Base-by-base conservation (phyloP, 1,140 invertebrate species). In the Neodiprion virginianus region DNA sequence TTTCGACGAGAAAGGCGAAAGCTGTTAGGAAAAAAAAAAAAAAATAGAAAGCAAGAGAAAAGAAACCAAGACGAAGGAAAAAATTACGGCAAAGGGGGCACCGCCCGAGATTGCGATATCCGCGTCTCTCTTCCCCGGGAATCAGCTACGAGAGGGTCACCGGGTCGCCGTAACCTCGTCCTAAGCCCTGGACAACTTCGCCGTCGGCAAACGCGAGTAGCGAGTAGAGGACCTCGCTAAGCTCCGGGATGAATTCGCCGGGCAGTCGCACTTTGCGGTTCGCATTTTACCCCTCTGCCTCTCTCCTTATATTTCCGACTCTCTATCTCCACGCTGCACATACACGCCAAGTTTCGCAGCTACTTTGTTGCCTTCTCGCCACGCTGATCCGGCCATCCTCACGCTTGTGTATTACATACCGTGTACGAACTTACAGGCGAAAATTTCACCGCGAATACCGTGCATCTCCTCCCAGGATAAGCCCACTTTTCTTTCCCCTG, bases 201-300 rank as follows among this genome's bases (percentile, higher is more conserved):
- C 67, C 21, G 67, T 69, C 21, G 40, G 40, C 67, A 23, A 47
- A 11, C 5, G 10, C 67, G 67, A 21, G 8, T 40, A 40, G 28
- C 28, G 28, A 40, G 28, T 5, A 40, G 28, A 40, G 5, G 61
- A 21, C 61, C 67, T 21, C 80, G 79, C 80, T 81, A 80, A 81
- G 79, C 79, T 76, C 76, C 79, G 79, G 79, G 80, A 81, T 75
- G 79, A 81, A 81, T 81, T 81, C 73, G 68, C 53, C 48, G 77
- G 79, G 79, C 75, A 76, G 72, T 72, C 73, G 66, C 76, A 72
- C 72, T 79, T 80, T 77, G 77, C 74, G 28, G 28, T 40, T 74
- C 78, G 77, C 77, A 80, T 80, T 73, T 75, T 78, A 74, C 78
- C 77, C 69, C 79, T 77, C 71, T 72, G 74, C 79, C 79, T 76